phyloP scores from a whole-genome alignment of 2,797 vertebrate species.

The Melanotaenia pygmaea region DNA sequence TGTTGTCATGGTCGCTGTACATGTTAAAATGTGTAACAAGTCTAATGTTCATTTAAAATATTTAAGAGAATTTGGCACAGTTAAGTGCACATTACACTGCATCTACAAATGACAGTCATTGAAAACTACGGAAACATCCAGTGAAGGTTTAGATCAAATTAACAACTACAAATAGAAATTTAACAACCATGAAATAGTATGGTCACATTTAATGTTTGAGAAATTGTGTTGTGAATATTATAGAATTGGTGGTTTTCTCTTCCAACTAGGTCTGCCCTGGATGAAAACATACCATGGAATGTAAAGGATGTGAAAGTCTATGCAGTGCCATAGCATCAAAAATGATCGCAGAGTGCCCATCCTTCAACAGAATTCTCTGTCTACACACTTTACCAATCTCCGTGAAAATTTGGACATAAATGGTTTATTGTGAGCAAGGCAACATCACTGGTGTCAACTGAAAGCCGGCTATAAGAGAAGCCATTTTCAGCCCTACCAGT shows the following conservation, averaged over 20 bases:
- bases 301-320: conserved; percentile 40
- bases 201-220: conserved; percentile 29
- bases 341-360: conserved; percentile 14
- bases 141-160: conserved; percentile 21
- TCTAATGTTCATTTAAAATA: conserved; percentile 24
- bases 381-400: conserved; percentile 37
- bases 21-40: conserved; percentile 22
- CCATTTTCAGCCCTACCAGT: conserved; percentile 19
- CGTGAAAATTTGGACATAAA: conserved; percentile 42
- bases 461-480: conserved; percentile 29
- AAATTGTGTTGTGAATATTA: conserved; percentile 34
- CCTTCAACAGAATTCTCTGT: conserved; percentile 25
- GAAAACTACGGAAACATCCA: conserved; percentile 26
- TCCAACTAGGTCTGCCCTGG: conserved; percentile 8
- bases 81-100: conserved; percentile 14
- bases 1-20: conserved; percentile 24
- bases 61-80: conserved; percentile 40
- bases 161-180: conserved; percentile 24
- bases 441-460: conserved; percentile 42
- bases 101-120: conserved; percentile 32
- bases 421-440: conserved; percentile 28
- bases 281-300: conserved; percentile 34
- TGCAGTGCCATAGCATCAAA: conserved; percentile 23
- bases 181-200: conserved; percentile 35
- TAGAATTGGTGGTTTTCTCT: conserved; percentile 20